phyloP scores from a whole-genome alignment of 2,113 vertebrate genomes.

The Sisor rabdophorus region DNA sequence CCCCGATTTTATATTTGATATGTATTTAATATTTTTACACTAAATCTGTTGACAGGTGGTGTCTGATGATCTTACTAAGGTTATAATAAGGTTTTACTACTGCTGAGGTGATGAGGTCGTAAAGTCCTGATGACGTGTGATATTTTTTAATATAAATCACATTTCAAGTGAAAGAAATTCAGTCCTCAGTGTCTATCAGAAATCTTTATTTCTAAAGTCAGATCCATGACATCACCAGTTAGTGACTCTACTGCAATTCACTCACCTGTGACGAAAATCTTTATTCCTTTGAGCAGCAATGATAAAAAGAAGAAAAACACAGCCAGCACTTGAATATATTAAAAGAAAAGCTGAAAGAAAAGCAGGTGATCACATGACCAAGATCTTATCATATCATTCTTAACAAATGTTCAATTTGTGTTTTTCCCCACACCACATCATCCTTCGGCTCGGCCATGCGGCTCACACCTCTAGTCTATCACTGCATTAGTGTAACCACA shows the following conservation, averaged over 20 bases:
- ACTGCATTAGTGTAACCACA: not conserved
- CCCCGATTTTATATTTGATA: too few relatives aligned
- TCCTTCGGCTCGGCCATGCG: not conserved
- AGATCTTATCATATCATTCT: not conserved
- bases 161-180: not conserved
- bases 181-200: not conserved
- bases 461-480: not conserved
- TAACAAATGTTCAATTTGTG: conserved; percentile 6
- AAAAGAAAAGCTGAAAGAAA: not conserved
- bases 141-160: too few relatives aligned
- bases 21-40: too few relatives aligned
- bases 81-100: too few relatives aligned
- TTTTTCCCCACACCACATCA: not conserved
- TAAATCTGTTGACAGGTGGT: too few relatives aligned
- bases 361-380: not conserved
- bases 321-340: conserved; percentile 1
- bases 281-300: conserved; percentile 90
- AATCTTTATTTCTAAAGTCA: not conserved
- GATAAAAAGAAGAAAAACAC: conserved; percentile 18
- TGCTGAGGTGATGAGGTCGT: too few relatives aligned
- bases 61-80: too few relatives aligned
- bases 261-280: conserved; percentile 99
- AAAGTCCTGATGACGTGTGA: too few relatives aligned
- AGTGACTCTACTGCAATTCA: conserved; percentile 15
- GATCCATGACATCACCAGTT: not conserved